phyloP scores from a whole-genome alignment of 2,113 vertebrate species.

The Sarotherodon lohbergeri region DNA sequence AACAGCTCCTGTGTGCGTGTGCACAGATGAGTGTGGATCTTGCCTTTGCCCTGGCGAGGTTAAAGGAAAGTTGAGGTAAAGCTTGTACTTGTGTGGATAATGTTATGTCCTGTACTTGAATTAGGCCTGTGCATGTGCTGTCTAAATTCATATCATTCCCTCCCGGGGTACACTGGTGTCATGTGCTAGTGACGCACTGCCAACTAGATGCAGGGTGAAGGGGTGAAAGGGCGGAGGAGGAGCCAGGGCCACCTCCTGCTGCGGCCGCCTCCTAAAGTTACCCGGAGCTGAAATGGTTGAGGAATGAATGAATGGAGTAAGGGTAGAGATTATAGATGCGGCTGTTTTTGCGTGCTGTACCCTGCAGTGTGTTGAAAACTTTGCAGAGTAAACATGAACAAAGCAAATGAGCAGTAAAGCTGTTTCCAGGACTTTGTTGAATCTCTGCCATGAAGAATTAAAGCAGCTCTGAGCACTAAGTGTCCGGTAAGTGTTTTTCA shows the following conservation, averaged over 20 bases:
- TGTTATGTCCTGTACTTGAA: background rate
- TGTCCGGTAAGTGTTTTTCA: too few relatives aligned
- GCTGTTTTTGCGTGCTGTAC: background rate
- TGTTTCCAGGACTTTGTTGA: background rate
- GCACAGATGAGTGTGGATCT: background rate
- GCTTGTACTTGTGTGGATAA: background rate
- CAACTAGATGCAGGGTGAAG: conserved; percentile 26
- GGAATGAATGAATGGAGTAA: background rate
- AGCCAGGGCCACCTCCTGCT: background rate
- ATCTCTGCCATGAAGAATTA: background rate
- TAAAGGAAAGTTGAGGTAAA: conserved; percentile 4
- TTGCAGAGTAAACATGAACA: background rate
- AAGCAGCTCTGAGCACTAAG: background rate
- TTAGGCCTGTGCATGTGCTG: background rate
- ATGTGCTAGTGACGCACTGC: conserved; percentile 27
- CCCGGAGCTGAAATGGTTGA: background rate
- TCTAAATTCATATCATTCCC: conserved; percentile 57
- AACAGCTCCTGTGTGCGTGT: background rate
- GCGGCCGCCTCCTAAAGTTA: background rate
- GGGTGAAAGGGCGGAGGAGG: background rate
- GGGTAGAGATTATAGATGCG: background rate
- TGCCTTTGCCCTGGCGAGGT: background rate
- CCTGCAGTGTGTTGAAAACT: background rate
- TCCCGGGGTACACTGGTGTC: conserved; percentile 22
- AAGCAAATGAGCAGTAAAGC: background rate